Base-by-base conservation (phyloP, 30 jellyfish, hydroid and myxozoan genomes). In the Nemopilema nomurai region DNA sequence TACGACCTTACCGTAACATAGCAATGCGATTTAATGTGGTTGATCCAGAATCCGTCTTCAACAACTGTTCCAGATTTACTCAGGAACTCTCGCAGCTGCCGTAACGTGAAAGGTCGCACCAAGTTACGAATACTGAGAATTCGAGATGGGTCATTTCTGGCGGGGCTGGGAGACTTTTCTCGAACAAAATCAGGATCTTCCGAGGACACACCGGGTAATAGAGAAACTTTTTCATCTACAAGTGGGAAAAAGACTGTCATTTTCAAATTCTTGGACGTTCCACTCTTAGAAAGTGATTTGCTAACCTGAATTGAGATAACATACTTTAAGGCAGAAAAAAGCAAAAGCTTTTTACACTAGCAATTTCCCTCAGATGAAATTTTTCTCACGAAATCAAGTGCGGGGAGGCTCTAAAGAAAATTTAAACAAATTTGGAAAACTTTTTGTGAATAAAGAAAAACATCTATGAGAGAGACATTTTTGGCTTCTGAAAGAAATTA, bases 11-110 rank as follows among this genome's bases (percentile, higher is more conserved):
- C 99, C 83, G 89, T 88, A 62, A 90, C 99, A 79, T 84, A 96
- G 51, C 99, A 96, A 62, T 71, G 96, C 30, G 99, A 96, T 71
- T 96, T 96, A 79, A 96, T 92, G 63, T 84, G 67, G 72, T 96
- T 82, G 33, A 96, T 96, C 99, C 99, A 96, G 49, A 96, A 96
- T 41, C 91, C 92, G 28, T 91, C 92, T 22, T 90, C 98, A n/a
- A 49, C 80, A 22, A 95, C 64, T 16, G 89, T 83, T 20, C 98
- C 99, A 25, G 92, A 77, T 71, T 88, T 82, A 31, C 92, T 49
- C 67, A 95, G 62, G n/a, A 89, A 76, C 86, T 83, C 98, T 69
- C 94, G 74, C 80, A 96, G 74, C 30, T 96, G 96, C 21, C 96
- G 85, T 67, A 91, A 66, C 1, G 99, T 96, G 67, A 88, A 96